Conservation (phyloP, 1,140 invertebrate genomes). For the Drosophila lowei region DNA sequence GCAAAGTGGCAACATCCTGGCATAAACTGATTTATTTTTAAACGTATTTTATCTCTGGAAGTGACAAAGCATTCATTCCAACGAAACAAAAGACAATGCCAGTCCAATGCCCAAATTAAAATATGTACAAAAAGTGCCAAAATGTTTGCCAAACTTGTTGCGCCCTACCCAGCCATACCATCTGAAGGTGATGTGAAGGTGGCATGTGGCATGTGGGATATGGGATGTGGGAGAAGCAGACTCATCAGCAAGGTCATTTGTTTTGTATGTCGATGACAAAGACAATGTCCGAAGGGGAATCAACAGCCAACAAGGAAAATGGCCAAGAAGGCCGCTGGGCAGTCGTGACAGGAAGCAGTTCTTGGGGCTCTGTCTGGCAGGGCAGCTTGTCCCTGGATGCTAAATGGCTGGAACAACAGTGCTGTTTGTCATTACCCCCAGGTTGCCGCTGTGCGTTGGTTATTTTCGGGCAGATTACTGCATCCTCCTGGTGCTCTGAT, state of each 20-base stretch:
- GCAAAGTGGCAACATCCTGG: slow-evolving; percentile 56
- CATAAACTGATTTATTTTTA: slow-evolving; percentile 77
- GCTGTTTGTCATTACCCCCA: slow-evolving; percentile 67
- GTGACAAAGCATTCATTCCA: slow-evolving; percentile 60
- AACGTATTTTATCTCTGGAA: slow-evolving; percentile 73
- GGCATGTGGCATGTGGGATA: not conserved
- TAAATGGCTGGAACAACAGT: slow-evolving; percentile 48
- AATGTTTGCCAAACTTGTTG: slow-evolving; percentile 80
- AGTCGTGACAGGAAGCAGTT: slow-evolving; percentile 70
- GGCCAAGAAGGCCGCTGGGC: slow-evolving; percentile 22
- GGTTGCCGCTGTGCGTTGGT: slow-evolving; percentile 16
- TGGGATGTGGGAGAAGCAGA: not conserved
- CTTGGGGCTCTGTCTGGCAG: slow-evolving; percentile 12
- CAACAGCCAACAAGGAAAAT: slow-evolving; percentile 45
- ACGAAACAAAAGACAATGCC: slow-evolving; percentile 36
- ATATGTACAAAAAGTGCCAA: slow-evolving; percentile 53
- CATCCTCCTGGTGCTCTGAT: slow-evolving; percentile 13
- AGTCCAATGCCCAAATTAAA: slow-evolving; percentile 40
- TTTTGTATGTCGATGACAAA: slow-evolving; percentile 76
- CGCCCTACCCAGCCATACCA: slow-evolving; percentile 6
- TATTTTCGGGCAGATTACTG: slow-evolving; percentile 56
- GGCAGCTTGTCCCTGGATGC: slow-evolving; percentile 25
- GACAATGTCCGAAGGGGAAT: slow-evolving; percentile 49
- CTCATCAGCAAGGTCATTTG: slow-evolving; percentile 73
- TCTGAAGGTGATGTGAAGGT: too few relatives aligned